phyloP scores from a whole-genome alignment of 92 coral and sea anemone species.

The Palythoa grandiflora region DNA sequence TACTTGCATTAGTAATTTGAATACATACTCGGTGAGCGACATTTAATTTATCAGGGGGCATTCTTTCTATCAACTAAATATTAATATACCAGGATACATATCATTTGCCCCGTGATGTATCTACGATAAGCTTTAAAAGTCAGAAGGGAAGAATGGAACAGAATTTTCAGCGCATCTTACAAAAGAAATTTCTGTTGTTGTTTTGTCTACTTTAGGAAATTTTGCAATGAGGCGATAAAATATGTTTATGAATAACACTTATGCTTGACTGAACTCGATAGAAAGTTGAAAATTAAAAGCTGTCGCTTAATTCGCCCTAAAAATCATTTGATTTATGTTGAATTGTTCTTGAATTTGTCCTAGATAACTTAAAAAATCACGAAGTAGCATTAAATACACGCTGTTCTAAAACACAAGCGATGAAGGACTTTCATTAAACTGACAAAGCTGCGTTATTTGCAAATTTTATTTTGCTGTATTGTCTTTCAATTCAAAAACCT shows the following conservation, averaged over 20 bases:
- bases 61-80: background rate
- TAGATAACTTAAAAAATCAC: background rate
- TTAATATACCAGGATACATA: background rate
- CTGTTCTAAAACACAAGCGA: conserved; percentile 23
- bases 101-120: background rate
- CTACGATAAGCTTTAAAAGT: conserved; percentile 14
- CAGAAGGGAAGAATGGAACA: conserved; percentile 11
- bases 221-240: conserved; percentile 49
- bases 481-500: conserved; percentile 9
- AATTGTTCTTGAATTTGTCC: background rate
- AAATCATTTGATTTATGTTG: background rate
- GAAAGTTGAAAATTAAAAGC: background rate
- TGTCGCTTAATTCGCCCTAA: background rate
- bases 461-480: conserved; percentile 9
- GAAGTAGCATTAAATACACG: background rate
- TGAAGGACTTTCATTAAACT: conserved; percentile 10
- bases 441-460: conserved; percentile 12
- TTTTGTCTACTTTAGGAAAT: conserved; percentile 27
- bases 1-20: conserved; percentile 23
- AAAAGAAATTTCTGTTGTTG: conserved; percentile 31
- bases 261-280: conserved; percentile 10
- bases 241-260: conserved; percentile 45
- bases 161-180: conserved; percentile 25
- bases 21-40: conserved; percentile 8
- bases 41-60: background rate